phyloP scores from a whole-genome alignment of 2,888 invertebrate species.

The Sminthurinus aureus region DNA sequence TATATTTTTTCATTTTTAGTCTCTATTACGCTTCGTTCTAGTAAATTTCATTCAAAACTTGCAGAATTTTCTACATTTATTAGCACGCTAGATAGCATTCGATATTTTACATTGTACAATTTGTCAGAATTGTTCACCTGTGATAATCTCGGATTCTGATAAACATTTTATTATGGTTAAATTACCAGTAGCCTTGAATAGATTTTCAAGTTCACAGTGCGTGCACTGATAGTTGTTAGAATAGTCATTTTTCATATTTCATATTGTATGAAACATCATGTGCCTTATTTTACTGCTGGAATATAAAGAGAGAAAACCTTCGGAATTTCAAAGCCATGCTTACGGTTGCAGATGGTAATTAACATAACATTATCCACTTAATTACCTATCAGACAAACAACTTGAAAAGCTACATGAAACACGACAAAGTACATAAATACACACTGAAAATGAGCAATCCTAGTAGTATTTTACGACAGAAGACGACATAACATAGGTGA shows the following conservation, averaged over 20 bases:
- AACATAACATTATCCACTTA: background rate
- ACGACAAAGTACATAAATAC: too few relatives aligned
- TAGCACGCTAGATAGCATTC: background rate
- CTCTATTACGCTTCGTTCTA: too few relatives aligned
- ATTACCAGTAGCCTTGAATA: slow-evolving; percentile 5
- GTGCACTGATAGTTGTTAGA: background rate
- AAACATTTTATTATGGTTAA: background rate
- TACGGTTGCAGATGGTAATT: background rate
- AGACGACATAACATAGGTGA: too few relatives aligned
- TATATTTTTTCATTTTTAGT: too few relatives aligned
- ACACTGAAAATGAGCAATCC: too few relatives aligned
- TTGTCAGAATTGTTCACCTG: background rate
- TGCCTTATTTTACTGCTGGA: background rate
- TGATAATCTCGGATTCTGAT: background rate
- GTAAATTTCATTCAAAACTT: background rate
- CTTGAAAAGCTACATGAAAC: too few relatives aligned
- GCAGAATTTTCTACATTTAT: background rate
- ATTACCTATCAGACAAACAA: background rate
- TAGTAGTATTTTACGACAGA: too few relatives aligned
- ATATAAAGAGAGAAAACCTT: background rate
- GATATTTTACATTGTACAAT: background rate
- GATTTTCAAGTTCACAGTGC: slow-evolving; percentile 5
- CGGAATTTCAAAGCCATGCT: background rate
- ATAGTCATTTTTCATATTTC: background rate
- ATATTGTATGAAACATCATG: background rate